Percentiles rank a stretch among this genome's conserved stretches.
phyloP scores from a whole-genome alignment of 2,888 invertebrate species.

The Temnothorax rugatulus region DNA sequence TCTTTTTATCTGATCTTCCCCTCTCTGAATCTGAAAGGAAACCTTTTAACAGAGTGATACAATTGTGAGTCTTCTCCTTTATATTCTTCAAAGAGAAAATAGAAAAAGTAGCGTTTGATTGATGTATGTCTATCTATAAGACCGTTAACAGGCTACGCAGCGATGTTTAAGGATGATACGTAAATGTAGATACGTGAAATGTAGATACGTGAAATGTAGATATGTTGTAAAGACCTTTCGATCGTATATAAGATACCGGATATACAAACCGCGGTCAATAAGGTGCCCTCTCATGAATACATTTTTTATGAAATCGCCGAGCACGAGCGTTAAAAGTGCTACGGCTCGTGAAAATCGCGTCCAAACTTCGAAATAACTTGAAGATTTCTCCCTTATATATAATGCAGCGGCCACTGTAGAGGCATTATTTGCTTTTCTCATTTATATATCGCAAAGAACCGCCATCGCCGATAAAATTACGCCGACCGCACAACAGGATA shows the following conservation, averaged over 20 bases:
- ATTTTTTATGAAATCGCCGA: slow-evolving; percentile 57
- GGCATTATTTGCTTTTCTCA: neutral
- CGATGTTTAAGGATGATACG: neutral
- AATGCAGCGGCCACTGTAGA: neutral
- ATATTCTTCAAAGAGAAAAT: neutral
- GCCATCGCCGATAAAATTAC: neutral
- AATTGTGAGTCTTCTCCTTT: neutral
- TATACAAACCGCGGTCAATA: slow-evolving; percentile 70
- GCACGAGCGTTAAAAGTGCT: neutral
- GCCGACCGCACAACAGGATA: neutral
- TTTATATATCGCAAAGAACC: neutral
- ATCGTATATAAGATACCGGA: neutral
- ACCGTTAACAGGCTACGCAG: neutral
- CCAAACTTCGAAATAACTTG: neutral
- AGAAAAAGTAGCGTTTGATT: neutral
- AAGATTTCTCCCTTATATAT: slow-evolving; percentile 5
- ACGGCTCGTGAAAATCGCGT: neutral
- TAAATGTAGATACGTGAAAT: neutral
- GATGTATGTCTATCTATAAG: neutral
- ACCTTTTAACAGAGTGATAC: neutral
- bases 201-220: neutral
- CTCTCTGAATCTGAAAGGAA: neutral
- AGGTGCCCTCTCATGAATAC: slow-evolving; percentile 72
- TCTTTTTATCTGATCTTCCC: neutral
- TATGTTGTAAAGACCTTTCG: neutral